Evolutionary conservation across 2,113 vertebrate genomes (phyloP), one percentile per base, ranked within the genome.

Genomic region (Pyxicephalus adspersus): DNA sequence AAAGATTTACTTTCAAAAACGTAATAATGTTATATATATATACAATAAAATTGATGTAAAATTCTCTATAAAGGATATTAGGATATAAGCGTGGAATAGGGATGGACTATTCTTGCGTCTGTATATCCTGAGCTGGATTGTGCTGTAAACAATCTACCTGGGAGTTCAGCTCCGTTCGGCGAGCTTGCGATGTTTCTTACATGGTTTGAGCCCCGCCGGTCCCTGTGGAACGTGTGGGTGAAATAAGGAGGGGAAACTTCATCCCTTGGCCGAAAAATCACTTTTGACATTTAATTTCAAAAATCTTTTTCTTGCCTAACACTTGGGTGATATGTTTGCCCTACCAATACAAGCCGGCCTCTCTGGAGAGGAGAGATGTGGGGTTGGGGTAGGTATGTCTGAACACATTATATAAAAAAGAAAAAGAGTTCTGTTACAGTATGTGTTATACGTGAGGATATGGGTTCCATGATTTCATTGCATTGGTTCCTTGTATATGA

Each of bases 201-300:
- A 28, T 50, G 58, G 77, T 71, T 80, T 19, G 26, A 29, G 66
- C 28, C 66, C 66, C 28, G 65, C 29, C 25, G 50, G 61, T 65
- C 29, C 70, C 70, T 23, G 16, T 29, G 79, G 79, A 70, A n/a
- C 25, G 15, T 20, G 79, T 16, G 79, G 79, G 79, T 38, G 52
- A 57, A 26, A 64, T 26, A n/a, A 17, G 61, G 68, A 65, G 79
- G 79, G 52, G 51, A 61, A 6, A 38, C 38, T 70, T 81, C 70
- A 81, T 57, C 28, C 79, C 50, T 57, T 18, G 25, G 51, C 50
- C 60, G 79, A 81, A 81, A 81, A 81, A 81, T 81, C 60, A 81
- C 79, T 81, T 81, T 81, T 81, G 79, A 81, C 79, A 81, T 81
- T 81, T 81, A 81, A 81, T 81, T 81, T 81, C 61, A 81, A 81